phyloP scores from a whole-genome alignment of 2,888 invertebrate species.

The Paralinhomoeus sp. region DNA sequence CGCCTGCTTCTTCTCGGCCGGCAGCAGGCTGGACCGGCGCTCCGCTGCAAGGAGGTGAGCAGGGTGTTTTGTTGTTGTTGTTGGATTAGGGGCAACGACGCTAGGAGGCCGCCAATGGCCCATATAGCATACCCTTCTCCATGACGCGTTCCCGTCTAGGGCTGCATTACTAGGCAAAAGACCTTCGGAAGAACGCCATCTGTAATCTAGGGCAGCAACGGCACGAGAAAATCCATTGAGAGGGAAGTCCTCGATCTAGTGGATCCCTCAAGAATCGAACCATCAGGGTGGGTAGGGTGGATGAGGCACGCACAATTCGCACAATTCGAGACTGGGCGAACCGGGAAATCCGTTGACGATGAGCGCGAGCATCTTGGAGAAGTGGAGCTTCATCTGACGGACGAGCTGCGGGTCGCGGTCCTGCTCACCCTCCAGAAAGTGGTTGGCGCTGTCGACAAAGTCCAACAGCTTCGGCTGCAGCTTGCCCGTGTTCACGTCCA shows the following conservation, averaged over 20 bases:
- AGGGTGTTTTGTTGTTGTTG: no score
- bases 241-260: no score
- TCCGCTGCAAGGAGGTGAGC: conserved; percentile 43
- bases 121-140: no score
- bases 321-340: conserved; percentile 25
- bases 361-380: conserved; percentile 74
- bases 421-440: conserved; percentile 69
- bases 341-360: conserved; percentile 75
- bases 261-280: no score
- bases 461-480: conserved; percentile 69
- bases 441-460: conserved; percentile 74
- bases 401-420: conserved; percentile 66
- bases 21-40: conserved; percentile 55
- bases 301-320: no score
- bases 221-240: no score
- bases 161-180: background rate
- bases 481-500: conserved; percentile 58
- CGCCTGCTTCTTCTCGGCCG: conserved; percentile 58
- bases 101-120: no score
- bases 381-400: conserved; percentile 68
- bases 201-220: no score
- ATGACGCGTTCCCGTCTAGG: no score
- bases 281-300: no score
- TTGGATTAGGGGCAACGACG: no score
- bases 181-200: background rate